A percentile compares a stretch with the other conserved stretches of the same genome.
phyloP scores from a whole-genome alignment of 2,888 invertebrate genomes.

The Dinocampus coccinellae region DNA sequence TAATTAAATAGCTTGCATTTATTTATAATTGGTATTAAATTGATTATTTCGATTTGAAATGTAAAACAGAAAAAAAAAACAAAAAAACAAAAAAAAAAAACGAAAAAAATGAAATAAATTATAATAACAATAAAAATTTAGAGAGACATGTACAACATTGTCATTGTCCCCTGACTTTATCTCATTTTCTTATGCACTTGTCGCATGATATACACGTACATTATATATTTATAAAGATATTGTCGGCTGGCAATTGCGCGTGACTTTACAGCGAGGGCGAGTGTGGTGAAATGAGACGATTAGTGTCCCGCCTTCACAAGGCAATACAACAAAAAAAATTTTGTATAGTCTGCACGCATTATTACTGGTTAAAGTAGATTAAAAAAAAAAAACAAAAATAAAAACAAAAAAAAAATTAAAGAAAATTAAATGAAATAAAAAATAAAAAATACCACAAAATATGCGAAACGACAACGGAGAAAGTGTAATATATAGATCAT shows the following conservation, averaged over 20 bases:
- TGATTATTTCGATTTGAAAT: neutral
- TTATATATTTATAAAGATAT: neutral
- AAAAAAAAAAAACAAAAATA: neutral
- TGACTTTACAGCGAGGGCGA: neutral
- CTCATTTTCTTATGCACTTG: neutral
- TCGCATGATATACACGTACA: too few species aligned
- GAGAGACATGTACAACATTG: neutral
- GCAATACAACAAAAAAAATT: neutral
- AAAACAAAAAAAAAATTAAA: neutral
- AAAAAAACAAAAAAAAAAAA: neutral
- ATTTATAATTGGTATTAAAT: neutral
- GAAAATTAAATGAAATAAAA: too few species aligned
- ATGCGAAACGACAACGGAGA: slow-evolving; percentile 41
- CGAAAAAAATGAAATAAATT: neutral
- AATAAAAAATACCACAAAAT: too few species aligned
- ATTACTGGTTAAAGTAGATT: neutral
- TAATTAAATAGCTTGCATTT: neutral
- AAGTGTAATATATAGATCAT: slow-evolving; percentile 2
- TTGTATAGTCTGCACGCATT: neutral
- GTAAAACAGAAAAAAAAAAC: neutral
- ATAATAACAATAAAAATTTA: too few species aligned
- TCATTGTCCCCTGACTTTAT: too few species aligned
- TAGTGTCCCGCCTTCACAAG: neutral
- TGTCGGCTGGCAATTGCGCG: neutral
- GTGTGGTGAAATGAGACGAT: neutral